Evolutionary conservation across 2,113 vertebrate genomes (phyloP).

Genomic region (Bubo scandiacus): DNA sequence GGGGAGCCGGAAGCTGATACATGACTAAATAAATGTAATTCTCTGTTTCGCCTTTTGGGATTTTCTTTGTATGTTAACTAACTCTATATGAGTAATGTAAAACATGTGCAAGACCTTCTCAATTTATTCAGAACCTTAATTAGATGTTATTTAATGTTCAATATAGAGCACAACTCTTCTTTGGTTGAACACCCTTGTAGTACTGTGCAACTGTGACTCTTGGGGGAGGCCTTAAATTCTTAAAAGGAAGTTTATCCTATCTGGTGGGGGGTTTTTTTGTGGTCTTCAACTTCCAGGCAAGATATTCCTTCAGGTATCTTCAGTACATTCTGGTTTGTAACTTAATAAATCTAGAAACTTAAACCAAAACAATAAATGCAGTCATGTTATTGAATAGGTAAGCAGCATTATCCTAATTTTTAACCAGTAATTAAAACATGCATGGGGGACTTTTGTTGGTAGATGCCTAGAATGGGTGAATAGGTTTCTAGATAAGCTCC

Average conservation of each 20-base stretch:
- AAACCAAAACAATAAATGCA: neutral
- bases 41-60: neutral
- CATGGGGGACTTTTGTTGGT: neutral
- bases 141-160: neutral
- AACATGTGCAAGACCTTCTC: neutral
- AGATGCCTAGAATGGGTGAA: neutral
- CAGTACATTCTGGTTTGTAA: neutral
- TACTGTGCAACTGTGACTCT: neutral
- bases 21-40: neutral
- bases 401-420: neutral
- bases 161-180: neutral
- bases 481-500: neutral
- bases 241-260: neutral
- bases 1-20: neutral
- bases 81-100: neutral
- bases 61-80: neutral
- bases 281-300: neutral
- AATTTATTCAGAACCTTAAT: neutral
- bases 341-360: neutral
- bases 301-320: neutral
- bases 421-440: neutral
- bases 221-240: neutral
- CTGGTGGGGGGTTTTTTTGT: neutral
- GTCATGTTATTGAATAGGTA: neutral
- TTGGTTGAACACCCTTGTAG: neutral